Base-by-base conservation (phyloP, 2,113 vertebrate genomes). In the Zapornia atra region DNA sequence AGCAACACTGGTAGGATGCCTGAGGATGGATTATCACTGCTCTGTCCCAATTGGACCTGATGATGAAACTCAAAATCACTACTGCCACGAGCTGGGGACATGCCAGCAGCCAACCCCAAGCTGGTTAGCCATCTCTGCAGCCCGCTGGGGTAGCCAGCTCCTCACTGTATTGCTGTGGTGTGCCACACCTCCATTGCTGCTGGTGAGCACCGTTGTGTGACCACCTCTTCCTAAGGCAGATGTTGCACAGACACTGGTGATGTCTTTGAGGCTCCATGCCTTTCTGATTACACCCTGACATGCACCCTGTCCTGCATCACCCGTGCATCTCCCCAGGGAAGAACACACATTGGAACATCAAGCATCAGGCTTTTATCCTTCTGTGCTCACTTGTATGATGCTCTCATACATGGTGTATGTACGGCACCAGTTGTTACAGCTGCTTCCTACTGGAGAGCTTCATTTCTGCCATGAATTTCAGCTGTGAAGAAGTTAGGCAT, bases 21-120 rank as follows among this genome's bases (percentile, higher is more conserved):
- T 2, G 2, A 54, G 26, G 53, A 57, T 70, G 70, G 50, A 63
- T 63, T 82, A 53, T 76, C 40, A 75, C 25, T 3, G 1, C 26
- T 81, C 51, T 63, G 50, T 76, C 57, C n/a, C 78, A 79, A 0
- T 14, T 53, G 46, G n/a, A 29, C 33, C 72, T 0, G 0, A 36
- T 82, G 69, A 60, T 14, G 86, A 91, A 91, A 79, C 82, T 33
- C 21, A 18, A 68, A 95, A 72, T 87, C 61, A 29, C 33, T 69
- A 15, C 20, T 81, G 51, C 64, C 0, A 1, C 28, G 51, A 68
- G 25, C n/a, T 85, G 73, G 65, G 51, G 11, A 53, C 0, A 0
- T 82, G 61, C 69, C 89, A 94, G 33, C 51, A 91, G 72, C 80
- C 73, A 84, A 19, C 18, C 22, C 51, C 69, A 65, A 31, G 48